A percentile compares a stretch with the other conserved stretches of the same genome.
Conservation (phyloP, 1,140 invertebrate species). For the Pemphigus obesinymphae region DNA sequence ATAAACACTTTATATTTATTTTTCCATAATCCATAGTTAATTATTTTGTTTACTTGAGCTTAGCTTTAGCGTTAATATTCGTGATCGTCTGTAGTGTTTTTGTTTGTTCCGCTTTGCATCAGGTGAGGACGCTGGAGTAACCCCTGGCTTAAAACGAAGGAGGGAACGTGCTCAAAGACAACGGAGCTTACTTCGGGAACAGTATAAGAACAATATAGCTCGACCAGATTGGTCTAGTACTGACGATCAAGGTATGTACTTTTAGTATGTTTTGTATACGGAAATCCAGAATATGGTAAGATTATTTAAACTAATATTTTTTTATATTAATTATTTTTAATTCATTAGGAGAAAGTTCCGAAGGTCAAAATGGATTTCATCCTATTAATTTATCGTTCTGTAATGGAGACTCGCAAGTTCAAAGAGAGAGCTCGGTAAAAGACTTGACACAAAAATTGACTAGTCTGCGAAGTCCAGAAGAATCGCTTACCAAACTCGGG, state of each 20-base stretch:
- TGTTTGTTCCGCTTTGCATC: conserved; percentile 44
- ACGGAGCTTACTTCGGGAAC: conserved; percentile 43
- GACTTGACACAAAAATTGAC: conserved; percentile 78
- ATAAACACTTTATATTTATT: neutral
- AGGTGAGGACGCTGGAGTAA: conserved; percentile 59
- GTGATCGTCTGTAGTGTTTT: conserved; percentile 27
- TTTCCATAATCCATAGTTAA: neutral
- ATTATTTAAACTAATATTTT: neutral
- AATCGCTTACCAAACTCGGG: conserved; percentile 51
- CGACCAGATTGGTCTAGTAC: conserved; percentile 40
- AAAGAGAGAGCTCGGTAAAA: conserved; percentile 73
- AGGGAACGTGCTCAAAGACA: conserved; percentile 74
- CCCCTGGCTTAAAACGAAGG: conserved; percentile 66
- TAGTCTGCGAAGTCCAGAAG: conserved; percentile 59
- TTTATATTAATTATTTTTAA: neutral
- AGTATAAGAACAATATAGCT: conserved; percentile 40
- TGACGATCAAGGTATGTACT: conserved; percentile 28
- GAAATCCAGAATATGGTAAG: neutral
- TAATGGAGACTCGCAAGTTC: conserved; percentile 26
- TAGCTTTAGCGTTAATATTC: conserved; percentile 18
- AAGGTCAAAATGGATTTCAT: conserved; percentile 22
- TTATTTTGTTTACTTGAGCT: neutral
- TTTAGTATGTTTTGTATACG: neutral
- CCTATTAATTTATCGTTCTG: neutral
- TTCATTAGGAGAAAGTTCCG: conserved; percentile 8